Base-by-base conservation (phyloP, 2,888 invertebrate genomes). In the Drosophila birchii region DNA sequence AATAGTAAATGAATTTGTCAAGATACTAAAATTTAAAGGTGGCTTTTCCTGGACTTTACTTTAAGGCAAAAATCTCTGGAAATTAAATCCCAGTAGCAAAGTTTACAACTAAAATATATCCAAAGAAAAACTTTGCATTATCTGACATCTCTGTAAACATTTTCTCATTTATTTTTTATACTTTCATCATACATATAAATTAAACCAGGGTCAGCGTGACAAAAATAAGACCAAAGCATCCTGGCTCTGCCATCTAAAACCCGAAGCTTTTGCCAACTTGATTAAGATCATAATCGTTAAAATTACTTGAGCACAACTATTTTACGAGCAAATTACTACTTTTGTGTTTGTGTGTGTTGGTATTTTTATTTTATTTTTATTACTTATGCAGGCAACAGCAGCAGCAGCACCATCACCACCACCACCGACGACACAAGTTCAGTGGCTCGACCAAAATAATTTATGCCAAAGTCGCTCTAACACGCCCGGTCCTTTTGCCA, bases 231-330 rank as follows among this genome's bases (percentile, higher is more conserved):
- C 47, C 39, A 32, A 11, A 34, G 18, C 39, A 49, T 18, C 41
- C 26, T 1, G 23, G 18, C 20, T 7, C 11, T 9, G 29, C 38
- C 57, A 44, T 41, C 45, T 29, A 26, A 39, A 20, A n/a, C 53
- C 36, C 43, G 18, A 23, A 44, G 41, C 54, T 66, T 66, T 63
- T 74, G 49, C 69, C 76, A 83, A 80, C 76, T 85, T 85, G 88
- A 85, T 85, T 88, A 88, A 86, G 85, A 85, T 88, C 88, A 88
- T 88, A 88, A 85, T 88, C 88, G 86, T 85, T 85, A 88, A 85
- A 85, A 88, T 86, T 80, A 85, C 85, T 85, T 81, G 85, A 88
- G 88, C 84, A 84, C 84, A 83, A 88, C 86, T 88, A 86, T 88
- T 85, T 86, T 84, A 84, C 72, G 86, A 88, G 79, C 77, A 78